Percentiles rank a stretch among this genome's conserved stretches.
These are phyloP conservation scores for Drosophila ezoana DNA, from an alignment of 2,888 invertebrate species.

Conservation along the genomic window DNA sequence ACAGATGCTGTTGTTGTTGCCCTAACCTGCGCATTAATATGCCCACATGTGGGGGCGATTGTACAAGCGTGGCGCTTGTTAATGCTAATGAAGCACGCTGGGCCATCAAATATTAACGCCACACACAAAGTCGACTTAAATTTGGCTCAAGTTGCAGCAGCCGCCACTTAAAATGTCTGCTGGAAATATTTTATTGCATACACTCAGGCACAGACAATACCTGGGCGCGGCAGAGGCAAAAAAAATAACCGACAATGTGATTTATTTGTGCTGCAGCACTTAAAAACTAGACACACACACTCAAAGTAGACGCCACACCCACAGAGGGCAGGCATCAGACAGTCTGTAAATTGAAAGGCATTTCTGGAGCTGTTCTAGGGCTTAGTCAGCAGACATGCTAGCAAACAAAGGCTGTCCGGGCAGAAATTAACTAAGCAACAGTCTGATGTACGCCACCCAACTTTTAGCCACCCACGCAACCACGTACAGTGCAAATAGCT, in stretches of 20 bases:
- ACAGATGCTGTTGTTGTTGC: constrained; percentile 36
- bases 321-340: constrained; percentile 30
- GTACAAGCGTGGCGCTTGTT: constrained; percentile 62
- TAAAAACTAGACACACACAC: constrained; percentile 74
- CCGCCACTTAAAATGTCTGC: constrained; percentile 59
- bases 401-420: constrained; percentile 44
- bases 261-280: constrained; percentile 73
- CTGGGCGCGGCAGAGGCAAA: constrained; percentile 28
- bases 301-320: constrained; percentile 58
- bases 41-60: constrained; percentile 50
- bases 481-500: constrained; percentile 36
- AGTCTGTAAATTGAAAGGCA: constrained; percentile 48
- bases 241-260: constrained; percentile 61
- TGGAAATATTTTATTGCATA: constrained; percentile 65
- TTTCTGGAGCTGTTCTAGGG: constrained; percentile 52
- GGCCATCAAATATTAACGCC: constrained; percentile 44
- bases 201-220: constrained; percentile 61
- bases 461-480: neutral
- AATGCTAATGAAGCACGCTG: constrained; percentile 65
- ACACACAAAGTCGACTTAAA: constrained; percentile 7
- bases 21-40: constrained; percentile 61
- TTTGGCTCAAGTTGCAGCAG: constrained; percentile 37
- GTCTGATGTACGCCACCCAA: constrained; percentile 27
- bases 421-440: constrained; percentile 75
- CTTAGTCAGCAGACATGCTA: constrained; percentile 62